Base-by-base conservation (phyloP, 1,140 invertebrate genomes). In the Diploscapter pachys region DNA sequence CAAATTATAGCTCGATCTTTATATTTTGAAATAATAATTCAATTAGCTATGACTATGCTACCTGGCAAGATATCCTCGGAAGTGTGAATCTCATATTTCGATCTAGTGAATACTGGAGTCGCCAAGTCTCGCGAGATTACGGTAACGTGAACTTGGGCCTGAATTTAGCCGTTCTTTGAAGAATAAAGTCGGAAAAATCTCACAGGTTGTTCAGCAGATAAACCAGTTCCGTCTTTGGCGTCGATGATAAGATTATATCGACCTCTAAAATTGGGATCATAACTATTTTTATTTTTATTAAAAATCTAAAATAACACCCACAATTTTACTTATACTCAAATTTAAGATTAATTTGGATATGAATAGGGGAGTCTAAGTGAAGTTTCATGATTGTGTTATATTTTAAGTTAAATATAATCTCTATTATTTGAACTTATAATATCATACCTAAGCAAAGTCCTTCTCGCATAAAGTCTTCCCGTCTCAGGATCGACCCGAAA, bases 401-500 rank as follows among this genome's bases (percentile, higher is more conserved):
- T 31, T 31, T 31, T 31, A 31, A 31, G 1, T 31, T 31, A 31
- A 31, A 31, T 31, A 31, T 31, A 31, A 31, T 31, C 31, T 31
- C 31, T 31, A 31, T 31, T 31, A 31, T 31, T 31, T 31, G 0
- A 31, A 31, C 31, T 31, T 31, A 31, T 31, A 31, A 31, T 31
- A 31, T 31, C 31, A 31, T 31, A 31, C 31, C 31, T 31, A 31
- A 31, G 31, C 31, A 31, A 31, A 31, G 31, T 31, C 31, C 31
- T 31, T 31, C 31, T 79, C 48, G 9, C 54, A 55, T 75, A 77
- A 9, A 78, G 52, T 59, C 73, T 56, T 52, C 77, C 77, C 3
- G 57, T 76, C 6, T 63, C 78, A 11, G 82, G 73, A 78, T 86
- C 81, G 66, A 88, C 85, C 8, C 71, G 63, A 76, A 88, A 87